Evolutionary conservation across 2,888 invertebrate genomes (phyloP).

Genomic region (Parasteatoda lunata): DNA sequence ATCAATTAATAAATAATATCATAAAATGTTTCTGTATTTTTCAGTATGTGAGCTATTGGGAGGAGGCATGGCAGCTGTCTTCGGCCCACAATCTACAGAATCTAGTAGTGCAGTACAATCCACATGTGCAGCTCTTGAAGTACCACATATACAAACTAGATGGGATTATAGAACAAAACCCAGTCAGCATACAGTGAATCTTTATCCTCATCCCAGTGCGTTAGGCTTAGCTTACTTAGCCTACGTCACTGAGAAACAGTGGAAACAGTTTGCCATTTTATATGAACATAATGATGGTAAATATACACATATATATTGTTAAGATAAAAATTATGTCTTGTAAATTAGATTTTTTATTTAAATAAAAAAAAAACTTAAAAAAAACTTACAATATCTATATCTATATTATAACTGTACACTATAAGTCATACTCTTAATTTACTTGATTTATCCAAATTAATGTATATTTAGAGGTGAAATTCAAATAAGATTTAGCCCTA

Average conservation of each 20-base stretch:
- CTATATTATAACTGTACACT: too few relatives aligned
- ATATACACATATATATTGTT: not conserved
- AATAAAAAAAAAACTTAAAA: too few relatives aligned
- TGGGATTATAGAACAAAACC: constrained; percentile 70
- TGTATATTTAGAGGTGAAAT: too few relatives aligned
- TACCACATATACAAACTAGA: constrained; percentile 75
- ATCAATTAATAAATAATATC: not conserved
- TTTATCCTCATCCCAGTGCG: constrained; percentile 74
- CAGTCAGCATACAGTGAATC: constrained; percentile 73
- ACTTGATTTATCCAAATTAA: too few relatives aligned
- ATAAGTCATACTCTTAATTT: too few relatives aligned
- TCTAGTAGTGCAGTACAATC: constrained; percentile 75
- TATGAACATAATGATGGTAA: constrained; percentile 75
- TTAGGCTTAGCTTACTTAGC: constrained; percentile 74
- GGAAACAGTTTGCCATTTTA: constrained; percentile 75
- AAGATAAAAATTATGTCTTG: too few relatives aligned
- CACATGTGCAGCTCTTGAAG: constrained; percentile 74
- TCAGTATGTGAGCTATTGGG: constrained; percentile 70
- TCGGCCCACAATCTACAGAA: constrained; percentile 74
- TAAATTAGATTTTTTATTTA: too few relatives aligned
- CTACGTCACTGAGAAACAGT: constrained; percentile 73
- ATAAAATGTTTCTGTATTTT: not conserved
- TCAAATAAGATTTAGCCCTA: too few relatives aligned
- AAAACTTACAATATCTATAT: too few relatives aligned
- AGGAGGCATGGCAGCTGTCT: constrained; percentile 72